Percentiles rank a stretch among this genome's conserved stretches.
phyloP scores from a whole-genome alignment of 1,140 invertebrate genomes.

The Chrysomallon squamiferum region DNA sequence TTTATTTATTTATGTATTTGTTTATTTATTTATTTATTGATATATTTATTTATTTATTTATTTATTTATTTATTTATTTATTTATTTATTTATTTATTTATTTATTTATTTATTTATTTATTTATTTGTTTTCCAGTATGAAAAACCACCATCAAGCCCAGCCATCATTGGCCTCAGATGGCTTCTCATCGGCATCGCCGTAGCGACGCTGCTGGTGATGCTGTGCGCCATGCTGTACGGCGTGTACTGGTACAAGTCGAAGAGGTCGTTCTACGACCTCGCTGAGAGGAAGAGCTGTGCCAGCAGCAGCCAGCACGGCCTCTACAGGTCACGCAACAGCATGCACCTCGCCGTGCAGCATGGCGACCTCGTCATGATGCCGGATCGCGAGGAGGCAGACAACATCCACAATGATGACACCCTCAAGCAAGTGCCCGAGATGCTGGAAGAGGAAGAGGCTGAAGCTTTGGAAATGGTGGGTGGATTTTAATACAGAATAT shows the following conservation, averaged over 20 bases:
- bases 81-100: background rate
- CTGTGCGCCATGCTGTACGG: slow-evolving; percentile 25
- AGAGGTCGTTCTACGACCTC: slow-evolving; percentile 29
- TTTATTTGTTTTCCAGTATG: slow-evolving; percentile 25
- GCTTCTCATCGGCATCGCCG: slow-evolving; percentile 31
- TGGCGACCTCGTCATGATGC: background rate
- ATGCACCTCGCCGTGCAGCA: slow-evolving; percentile 28
- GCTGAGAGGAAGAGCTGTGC: slow-evolving; percentile 28
- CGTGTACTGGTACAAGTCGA: slow-evolving; percentile 35
- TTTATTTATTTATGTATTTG: background rate
- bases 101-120: background rate
- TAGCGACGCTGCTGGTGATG: slow-evolving; percentile 24
- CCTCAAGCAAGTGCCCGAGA: slow-evolving; percentile 38
- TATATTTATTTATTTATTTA: background rate
- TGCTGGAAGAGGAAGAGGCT: slow-evolving; percentile 44
- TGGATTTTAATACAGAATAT: background rate
- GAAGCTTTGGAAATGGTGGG: slow-evolving; percentile 43
- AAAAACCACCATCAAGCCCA: slow-evolving; percentile 8
- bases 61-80: background rate
- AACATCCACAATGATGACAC: slow-evolving; percentile 25
- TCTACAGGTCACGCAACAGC: slow-evolving; percentile 45
- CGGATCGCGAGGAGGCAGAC: slow-evolving; percentile 11
- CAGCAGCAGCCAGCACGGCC: slow-evolving; percentile 35
- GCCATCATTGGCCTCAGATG: slow-evolving; percentile 28
- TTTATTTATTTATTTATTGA: background rate